Percentiles rank a stretch among this genome's conserved stretches.
These are phyloP conservation scores for Botia almorhae DNA, from an alignment of 2,797 vertebrate species.

Conservation along the genomic window DNA sequence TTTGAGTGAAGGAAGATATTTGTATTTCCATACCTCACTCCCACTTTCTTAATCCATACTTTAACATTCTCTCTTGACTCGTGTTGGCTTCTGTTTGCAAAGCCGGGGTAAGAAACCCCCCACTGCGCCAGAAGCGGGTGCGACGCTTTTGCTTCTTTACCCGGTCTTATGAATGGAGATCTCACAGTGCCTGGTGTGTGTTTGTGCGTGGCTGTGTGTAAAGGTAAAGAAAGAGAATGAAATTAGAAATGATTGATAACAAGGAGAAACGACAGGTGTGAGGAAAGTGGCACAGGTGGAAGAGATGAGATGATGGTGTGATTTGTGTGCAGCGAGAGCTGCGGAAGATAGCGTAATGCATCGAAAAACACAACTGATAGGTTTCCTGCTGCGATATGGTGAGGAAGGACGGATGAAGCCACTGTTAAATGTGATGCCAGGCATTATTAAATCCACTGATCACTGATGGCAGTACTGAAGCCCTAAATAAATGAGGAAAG, in stretches of 20 bases:
- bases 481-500: neutral
- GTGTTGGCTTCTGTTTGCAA: conserved; percentile 11
- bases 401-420: neutral
- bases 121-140: neutral
- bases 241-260: conserved; percentile 38
- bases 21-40: conserved; percentile 36
- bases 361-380: neutral
- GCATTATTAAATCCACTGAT: neutral
- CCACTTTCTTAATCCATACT: conserved; percentile 43
- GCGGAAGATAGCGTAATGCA: neutral
- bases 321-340: neutral
- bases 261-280: conserved; percentile 40
- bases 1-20: conserved; percentile 51
- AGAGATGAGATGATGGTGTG: neutral
- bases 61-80: conserved; percentile 41
- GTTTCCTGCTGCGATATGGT: neutral
- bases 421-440: neutral
- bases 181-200: neutral
- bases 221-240: conserved; percentile 18
- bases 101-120: conserved; percentile 32
- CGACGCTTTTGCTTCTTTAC: conserved; percentile 25
- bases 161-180: conserved; percentile 44
- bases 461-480: neutral
- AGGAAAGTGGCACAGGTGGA: conserved; percentile 21
- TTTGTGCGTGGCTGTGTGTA: neutral